phyloP scores from a whole-genome alignment of 2,113 vertebrate genomes.

The Parus major region DNA sequence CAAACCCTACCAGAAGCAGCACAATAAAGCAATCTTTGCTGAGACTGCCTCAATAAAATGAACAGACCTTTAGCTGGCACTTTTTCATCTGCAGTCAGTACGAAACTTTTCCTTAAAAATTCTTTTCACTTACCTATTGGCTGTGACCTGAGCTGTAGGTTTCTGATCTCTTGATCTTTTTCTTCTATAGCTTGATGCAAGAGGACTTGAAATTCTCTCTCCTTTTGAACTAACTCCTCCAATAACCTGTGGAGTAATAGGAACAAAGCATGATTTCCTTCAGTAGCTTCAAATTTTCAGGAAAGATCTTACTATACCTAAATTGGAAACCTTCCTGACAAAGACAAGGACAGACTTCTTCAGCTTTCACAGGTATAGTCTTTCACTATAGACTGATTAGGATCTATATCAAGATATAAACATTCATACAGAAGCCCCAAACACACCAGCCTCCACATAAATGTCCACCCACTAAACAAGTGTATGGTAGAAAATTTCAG shows the following conservation, averaged over 20 bases:
- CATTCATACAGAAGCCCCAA: neutral
- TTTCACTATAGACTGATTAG: neutral
- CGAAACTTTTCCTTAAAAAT: neutral
- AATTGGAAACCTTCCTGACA: neutral
- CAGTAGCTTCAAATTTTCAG: neutral
- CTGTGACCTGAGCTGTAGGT: constrained; percentile 85
- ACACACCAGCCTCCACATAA: neutral
- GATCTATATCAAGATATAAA: neutral
- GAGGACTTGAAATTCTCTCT: constrained; percentile 91
- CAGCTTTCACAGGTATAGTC: neutral
- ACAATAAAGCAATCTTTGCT: neutral
- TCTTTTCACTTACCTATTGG: constrained; percentile 78
- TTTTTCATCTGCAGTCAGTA: neutral
- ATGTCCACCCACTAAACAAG: neutral
- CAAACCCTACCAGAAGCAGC: neutral
- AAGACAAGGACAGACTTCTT: neutral
- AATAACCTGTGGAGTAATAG: constrained; percentile 78
- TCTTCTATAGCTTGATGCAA: constrained; percentile 94
- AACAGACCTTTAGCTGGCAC: neutral
- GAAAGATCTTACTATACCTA: neutral
- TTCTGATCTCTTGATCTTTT: constrained; percentile 91
- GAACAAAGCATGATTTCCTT: neutral
- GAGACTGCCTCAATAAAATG: neutral
- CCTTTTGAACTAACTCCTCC: constrained; percentile 91
- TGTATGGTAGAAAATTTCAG: neutral